Base-by-base conservation (phyloP, 2,113 vertebrate genomes). In the Tringa solitaria region DNA sequence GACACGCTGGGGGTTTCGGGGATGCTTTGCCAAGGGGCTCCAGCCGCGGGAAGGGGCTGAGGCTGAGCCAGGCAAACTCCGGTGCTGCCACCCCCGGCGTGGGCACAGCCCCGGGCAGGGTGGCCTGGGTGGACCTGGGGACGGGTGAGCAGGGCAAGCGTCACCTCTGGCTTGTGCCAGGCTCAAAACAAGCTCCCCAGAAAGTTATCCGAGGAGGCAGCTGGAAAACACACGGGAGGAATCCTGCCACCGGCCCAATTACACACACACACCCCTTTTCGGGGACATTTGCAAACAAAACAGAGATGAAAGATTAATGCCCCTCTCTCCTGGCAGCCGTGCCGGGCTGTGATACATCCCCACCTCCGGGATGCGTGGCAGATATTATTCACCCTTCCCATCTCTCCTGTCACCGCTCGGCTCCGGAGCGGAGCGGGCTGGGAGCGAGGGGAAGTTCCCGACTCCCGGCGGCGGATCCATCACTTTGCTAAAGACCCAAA, bases 401-500 rank as follows among this genome's bases (percentile, higher is more conserved):
- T 93, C 97, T 95, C 93, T 28, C 94, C 68, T 72, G 90, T 76
- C 96, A 72, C 94, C 75, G 20, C 16, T 74, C 87, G 4, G 80
- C 98, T 90, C 96, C 87, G 19, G 46, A 95, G 80, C 97, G 81
- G 92, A 92, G 95, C 69, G 61, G 89, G 96, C 78, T 92, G 73
- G 20, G 81, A 89, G 50, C 11, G 4, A 6, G 48, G 11, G 81
- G 60, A 88, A 89, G 96, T 41, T 90, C 90, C 32, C 83, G 14
- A 9, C 67, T 79, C 92, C 56, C 65, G 22, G 33, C 57, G 9
- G 68, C 92, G 33, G 84, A 70, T 93, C n/a, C 90, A 92, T 93
- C 96, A 94, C 90, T 63, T 88, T 68, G 5, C 96, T 96, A 89
- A 97, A 97, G 96, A 96, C 96, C 98, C 97, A 89, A 97, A 97